These are phyloP conservation scores for Leptestheria dahalacensis DNA, from an alignment of 1,140 invertebrate genomes.

Conservation along the genomic window DNA sequence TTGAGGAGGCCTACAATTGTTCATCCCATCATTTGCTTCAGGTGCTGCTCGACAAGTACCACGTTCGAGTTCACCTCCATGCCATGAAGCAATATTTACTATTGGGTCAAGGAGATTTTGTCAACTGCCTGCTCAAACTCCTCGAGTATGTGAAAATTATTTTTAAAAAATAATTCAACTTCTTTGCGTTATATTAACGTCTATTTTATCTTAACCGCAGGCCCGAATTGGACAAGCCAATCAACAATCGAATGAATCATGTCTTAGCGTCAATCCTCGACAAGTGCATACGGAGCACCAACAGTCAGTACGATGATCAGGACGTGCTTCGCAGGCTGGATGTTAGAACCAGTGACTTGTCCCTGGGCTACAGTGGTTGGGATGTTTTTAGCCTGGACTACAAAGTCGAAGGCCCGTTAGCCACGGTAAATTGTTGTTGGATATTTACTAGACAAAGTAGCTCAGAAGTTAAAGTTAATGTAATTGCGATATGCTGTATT, in stretches of 20 bases:
- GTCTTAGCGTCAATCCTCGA: conserved; percentile 79
- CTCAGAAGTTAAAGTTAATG: too few relatives aligned
- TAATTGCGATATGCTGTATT: too few relatives aligned
- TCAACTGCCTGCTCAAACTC: conserved; percentile 77
- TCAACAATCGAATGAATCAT: conserved; percentile 68
- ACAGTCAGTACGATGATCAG: conserved; percentile 81
- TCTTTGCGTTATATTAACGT: neutral
- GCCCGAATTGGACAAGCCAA: conserved; percentile 75
- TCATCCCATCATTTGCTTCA: conserved; percentile 74
- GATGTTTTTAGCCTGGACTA: conserved; percentile 91
- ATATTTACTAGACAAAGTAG: too few relatives aligned
- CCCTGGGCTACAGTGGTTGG: conserved; percentile 79
- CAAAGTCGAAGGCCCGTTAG: conserved; percentile 80
- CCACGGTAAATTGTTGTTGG: too few relatives aligned
- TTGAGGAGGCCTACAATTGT: conserved; percentile 67
- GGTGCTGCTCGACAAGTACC: conserved; percentile 69
- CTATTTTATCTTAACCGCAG: too few relatives aligned
- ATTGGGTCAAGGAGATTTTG: conserved; percentile 89
- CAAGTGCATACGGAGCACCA: conserved; percentile 81
- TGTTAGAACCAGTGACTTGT: conserved; percentile 60
- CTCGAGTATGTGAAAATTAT: conserved; percentile 50
- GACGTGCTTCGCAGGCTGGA: conserved; percentile 78
- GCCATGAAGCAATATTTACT: conserved; percentile 79
- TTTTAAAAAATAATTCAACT: conserved; percentile 3
- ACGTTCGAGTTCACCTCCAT: conserved; percentile 77